Evolutionary conservation across 64 coral and sea anemone species (phyloP).

Genomic region (Exaiptasia diaphana): DNA sequence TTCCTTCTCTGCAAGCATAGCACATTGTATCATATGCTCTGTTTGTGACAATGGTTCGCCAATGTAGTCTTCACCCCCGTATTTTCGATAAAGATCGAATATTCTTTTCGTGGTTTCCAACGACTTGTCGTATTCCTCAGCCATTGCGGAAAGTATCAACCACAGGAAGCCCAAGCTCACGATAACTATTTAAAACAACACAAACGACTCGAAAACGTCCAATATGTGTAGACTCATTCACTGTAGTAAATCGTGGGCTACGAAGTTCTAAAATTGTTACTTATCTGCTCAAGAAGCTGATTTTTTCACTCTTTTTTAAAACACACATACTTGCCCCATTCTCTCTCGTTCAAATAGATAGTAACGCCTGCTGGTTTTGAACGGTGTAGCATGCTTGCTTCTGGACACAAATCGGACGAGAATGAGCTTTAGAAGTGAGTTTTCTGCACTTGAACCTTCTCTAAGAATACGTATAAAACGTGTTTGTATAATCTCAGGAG

Average conservation of each 20-base stretch:
- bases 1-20: conserved; percentile 93
- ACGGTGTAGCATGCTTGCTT: too few relatives aligned
- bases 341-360: background rate
- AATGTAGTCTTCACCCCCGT: conserved; percentile 79
- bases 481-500: conserved; percentile 58
- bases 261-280: too few relatives aligned
- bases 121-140: background rate
- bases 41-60: conserved; percentile 76
- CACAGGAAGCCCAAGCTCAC: background rate
- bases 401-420: background rate
- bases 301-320: too few relatives aligned
- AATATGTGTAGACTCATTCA: too few relatives aligned
- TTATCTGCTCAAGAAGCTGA: too few relatives aligned
- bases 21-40: conserved; percentile 86
- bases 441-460: conserved; percentile 59
- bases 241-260: too few relatives aligned
- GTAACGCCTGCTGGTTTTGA: background rate
- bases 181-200: background rate
- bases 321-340: background rate
- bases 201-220: too few relatives aligned
- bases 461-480: conserved; percentile 65
- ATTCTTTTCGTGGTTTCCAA: conserved; percentile 25
- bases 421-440: conserved; percentile 68
- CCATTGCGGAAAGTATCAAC: conserved; percentile 8
- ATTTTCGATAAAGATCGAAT: conserved; percentile 78